phyloP scores from a whole-genome alignment of 2,888 invertebrate species.

The Trichacis sp. region DNA sequence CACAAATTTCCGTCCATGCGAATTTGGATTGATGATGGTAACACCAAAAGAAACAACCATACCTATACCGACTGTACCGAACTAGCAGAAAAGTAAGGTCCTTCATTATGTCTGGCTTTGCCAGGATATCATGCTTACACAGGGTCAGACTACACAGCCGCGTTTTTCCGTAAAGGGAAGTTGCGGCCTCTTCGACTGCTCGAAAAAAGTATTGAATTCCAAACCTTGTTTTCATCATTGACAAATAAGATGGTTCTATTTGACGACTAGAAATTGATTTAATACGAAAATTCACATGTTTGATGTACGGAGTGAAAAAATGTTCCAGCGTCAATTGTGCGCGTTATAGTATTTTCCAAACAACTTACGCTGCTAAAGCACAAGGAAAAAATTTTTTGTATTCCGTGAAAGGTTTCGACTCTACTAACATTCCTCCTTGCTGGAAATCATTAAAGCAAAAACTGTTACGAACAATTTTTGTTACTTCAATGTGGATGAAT shows the following conservation, averaged over 20 bases:
- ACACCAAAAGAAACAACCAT: constrained; percentile 21
- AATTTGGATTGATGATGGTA: background rate
- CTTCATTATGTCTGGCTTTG: constrained; percentile 29
- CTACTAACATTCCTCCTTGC: constrained; percentile 27
- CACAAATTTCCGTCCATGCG: constrained; percentile 37
- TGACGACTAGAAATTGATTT: too few relatives aligned
- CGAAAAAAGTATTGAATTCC: too few relatives aligned
- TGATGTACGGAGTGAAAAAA: too few relatives aligned
- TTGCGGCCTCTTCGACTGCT: background rate
- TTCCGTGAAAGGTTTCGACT: constrained; percentile 16
- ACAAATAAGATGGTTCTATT: too few relatives aligned
- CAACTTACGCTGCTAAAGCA: too few relatives aligned
- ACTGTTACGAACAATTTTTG: constrained; percentile 48
- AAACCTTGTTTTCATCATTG: too few relatives aligned
- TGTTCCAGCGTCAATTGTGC: too few relatives aligned
- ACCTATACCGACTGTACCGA: constrained; percentile 47
- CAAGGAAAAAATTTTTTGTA: too few relatives aligned
- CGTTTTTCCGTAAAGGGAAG: constrained; percentile 14
- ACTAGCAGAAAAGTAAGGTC: constrained; percentile 48
- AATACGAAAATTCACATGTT: too few relatives aligned
- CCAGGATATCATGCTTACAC: constrained; percentile 9
- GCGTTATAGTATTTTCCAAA: too few relatives aligned
- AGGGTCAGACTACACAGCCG: constrained; percentile 6
- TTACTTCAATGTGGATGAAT: constrained; percentile 53
- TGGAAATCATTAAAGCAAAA: constrained; percentile 34